A percentile compares a stretch with the other conserved stretches of the same genome.
Evolutionary conservation across 2,113 vertebrate species (phyloP).

Genomic region (Thymallus thymallus): DNA sequence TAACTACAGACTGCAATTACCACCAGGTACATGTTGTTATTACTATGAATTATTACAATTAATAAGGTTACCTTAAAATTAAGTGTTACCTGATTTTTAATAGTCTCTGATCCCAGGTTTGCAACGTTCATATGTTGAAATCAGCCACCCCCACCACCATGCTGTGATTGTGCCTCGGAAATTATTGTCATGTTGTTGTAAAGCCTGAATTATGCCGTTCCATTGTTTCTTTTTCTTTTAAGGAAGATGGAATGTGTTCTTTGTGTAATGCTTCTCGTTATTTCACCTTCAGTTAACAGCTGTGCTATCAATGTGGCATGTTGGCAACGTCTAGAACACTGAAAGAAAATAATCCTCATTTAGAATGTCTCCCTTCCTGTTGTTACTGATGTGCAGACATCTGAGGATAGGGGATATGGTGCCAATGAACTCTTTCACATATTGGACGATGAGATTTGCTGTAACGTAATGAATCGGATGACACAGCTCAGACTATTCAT

Average conservation of each 20-base stretch:
- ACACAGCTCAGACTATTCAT: conserved; percentile 3
- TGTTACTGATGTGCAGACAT: conserved; percentile 13
- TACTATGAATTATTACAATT: too few relatives aligned
- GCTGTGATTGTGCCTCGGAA: neutral
- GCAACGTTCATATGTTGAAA: neutral
- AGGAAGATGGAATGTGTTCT: conserved; percentile 16
- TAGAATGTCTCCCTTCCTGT: neutral
- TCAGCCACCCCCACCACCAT: neutral
- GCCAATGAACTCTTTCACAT: neutral
- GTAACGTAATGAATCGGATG: neutral
- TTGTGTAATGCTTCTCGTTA: conserved; percentile 15
- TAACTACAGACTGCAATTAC: too few relatives aligned
- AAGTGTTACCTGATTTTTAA: too few relatives aligned
- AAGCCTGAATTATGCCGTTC: neutral
- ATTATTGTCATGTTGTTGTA: neutral
- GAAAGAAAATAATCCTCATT: neutral
- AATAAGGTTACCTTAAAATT: too few relatives aligned
- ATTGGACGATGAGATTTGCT: conserved; percentile 24
- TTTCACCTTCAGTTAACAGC: conserved; percentile 17
- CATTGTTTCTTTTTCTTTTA: neutral
- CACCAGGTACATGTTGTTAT: too few relatives aligned
- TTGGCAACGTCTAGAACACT: neutral
- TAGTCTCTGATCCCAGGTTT: too few relatives aligned
- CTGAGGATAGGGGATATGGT: conserved; percentile 35
- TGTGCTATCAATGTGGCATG: conserved; percentile 17